Conservation (phyloP, 2,797 vertebrate genomes). For the Crocidura indochinensis region DNA sequence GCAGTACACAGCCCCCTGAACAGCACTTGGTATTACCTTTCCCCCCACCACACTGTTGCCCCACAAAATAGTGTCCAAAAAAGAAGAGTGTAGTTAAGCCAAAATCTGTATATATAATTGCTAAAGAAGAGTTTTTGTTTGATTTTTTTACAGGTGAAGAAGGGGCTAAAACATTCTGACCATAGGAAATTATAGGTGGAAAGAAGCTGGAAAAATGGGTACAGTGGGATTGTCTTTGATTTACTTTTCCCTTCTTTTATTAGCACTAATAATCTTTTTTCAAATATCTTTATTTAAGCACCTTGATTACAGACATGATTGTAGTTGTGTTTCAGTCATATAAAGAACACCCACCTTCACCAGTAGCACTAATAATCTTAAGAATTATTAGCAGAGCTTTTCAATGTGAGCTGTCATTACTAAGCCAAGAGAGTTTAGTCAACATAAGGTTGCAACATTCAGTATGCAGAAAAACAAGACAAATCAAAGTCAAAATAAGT, state of each 20-base stretch:
- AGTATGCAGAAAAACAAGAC: conserved; percentile 61
- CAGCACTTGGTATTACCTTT: no score
- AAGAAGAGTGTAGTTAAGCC: neutral
- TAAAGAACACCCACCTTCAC: no score
- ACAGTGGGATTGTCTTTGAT: neutral
- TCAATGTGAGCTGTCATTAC: conserved; percentile 60
- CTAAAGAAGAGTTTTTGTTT: conserved; percentile 57
- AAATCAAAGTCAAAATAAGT: conserved; percentile 76
- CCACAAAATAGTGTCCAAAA: no score
- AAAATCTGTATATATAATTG: conserved; percentile 41
- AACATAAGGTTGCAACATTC: conserved; percentile 72
- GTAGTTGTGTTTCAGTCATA: no score
- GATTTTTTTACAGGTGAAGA: conserved; percentile 63
- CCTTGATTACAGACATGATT: no score
- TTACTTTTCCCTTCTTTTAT: conserved; percentile 62
- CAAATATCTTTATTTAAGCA: no score
- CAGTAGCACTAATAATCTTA: conserved; percentile 61
- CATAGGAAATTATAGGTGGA: conserved; percentile 35
- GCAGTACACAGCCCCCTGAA: no score
- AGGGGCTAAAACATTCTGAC: conserved; percentile 40
- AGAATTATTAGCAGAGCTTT: conserved; percentile 25
- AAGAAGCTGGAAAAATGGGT: neutral
- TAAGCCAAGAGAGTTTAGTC: conserved; percentile 63
- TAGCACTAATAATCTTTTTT: conserved; percentile 53
- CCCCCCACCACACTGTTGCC: no score